These are phyloP conservation scores for Sinella curviseta DNA, from an alignment of 1,140 invertebrate genomes.

Conservation along the genomic window DNA sequence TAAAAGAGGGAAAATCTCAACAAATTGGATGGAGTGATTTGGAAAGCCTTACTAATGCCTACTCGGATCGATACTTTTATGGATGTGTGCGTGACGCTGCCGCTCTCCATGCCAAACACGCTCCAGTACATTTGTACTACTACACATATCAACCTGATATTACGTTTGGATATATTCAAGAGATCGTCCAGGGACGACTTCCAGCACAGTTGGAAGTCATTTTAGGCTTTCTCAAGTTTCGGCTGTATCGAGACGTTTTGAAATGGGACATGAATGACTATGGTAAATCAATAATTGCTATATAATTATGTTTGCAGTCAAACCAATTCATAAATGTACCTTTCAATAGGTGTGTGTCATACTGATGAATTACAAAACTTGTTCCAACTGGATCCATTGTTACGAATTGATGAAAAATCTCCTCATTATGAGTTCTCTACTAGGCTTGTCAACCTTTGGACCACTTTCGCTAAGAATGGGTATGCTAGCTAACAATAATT, in stretches of 20 bases:
- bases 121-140: slow-evolving; percentile 36
- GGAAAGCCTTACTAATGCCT: background rate
- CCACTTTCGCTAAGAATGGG: background rate
- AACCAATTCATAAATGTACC: background rate
- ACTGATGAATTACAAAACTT: slow-evolving; percentile 11
- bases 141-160: slow-evolving; percentile 27
- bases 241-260: background rate
- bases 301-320: background rate
- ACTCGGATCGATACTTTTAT: slow-evolving; percentile 1
- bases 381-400: background rate
- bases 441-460: background rate
- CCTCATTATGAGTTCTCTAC: background rate
- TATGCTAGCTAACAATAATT: background rate
- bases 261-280: background rate
- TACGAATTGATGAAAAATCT: background rate
- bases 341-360: slow-evolving; percentile 6
- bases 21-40: background rate
- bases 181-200: background rate
- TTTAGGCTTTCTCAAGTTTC: background rate
- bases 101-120: slow-evolving; percentile 8
- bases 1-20: background rate
- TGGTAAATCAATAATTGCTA: slow-evolving; percentile 1
- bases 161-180: background rate
- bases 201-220: background rate
- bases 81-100: slow-evolving; percentile 22